These are phyloP conservation scores for Thaumatotibia leucotreta DNA, from an alignment of 1,140 invertebrate genomes.

Conservation along the genomic window DNA sequence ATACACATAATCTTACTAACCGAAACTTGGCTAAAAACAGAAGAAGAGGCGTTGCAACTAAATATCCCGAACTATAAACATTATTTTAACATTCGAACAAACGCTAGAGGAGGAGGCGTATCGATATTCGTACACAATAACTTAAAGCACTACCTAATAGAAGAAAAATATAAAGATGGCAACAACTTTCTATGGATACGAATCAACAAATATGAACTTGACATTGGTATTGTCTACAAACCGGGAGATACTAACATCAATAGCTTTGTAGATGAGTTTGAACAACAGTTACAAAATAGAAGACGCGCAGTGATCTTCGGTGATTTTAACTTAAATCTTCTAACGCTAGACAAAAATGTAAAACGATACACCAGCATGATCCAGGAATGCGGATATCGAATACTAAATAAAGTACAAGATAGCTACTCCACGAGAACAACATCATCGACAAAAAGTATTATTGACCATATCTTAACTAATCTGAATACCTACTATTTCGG, in stretches of 20 bases:
- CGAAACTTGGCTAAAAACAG: conserved; percentile 16
- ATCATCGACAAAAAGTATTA: not conserved
- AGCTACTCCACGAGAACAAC: not conserved
- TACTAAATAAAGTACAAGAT: conserved; percentile 12
- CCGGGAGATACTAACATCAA: conserved; percentile 10
- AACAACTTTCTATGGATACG: conserved; percentile 14
- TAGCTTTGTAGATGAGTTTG: not conserved
- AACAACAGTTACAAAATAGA: not conserved
- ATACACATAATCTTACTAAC: conserved; percentile 11
- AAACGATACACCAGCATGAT: conserved; percentile 1
- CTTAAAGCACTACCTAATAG: not conserved
- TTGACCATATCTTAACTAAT: conserved; percentile 14
- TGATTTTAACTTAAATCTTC: conserved; percentile 4
- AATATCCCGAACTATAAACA: conserved; percentile 6
- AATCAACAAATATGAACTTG: not conserved
- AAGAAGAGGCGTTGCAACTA: not conserved
- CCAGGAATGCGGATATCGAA: not conserved
- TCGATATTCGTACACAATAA: conserved; percentile 9
- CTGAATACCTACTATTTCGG: conserved; percentile 5
- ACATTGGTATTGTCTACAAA: not conserved
- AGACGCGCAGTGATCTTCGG: not conserved
- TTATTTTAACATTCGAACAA: not conserved
- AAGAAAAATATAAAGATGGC: not conserved
- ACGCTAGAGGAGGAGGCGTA: conserved; percentile 7
- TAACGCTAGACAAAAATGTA: not conserved